A percentile compares a stretch with the other conserved stretches of the same genome.
Conservation (phyloP, 1,140 invertebrate genomes). For the Scaptomyza graminum region DNA sequence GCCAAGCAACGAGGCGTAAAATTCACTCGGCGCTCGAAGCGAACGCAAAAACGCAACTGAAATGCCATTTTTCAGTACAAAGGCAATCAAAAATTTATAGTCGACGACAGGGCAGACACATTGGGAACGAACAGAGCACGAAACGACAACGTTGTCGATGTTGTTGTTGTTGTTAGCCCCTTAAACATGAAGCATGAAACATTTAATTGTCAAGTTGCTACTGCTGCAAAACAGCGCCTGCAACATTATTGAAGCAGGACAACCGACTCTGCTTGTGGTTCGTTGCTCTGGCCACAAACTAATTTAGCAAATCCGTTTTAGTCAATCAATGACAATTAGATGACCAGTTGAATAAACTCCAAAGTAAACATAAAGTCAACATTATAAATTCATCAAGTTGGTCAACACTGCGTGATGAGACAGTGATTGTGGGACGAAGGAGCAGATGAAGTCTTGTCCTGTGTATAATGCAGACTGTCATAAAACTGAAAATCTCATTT, state of each 20-base stretch:
- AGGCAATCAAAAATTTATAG: constrained; percentile 69
- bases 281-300: constrained; percentile 35
- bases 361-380: neutral
- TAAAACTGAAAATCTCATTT: constrained; percentile 74
- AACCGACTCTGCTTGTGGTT: constrained; percentile 25
- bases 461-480: constrained; percentile 58
- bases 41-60: constrained; percentile 57
- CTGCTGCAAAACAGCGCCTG: constrained; percentile 33
- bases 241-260: constrained; percentile 32
- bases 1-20: constrained; percentile 72
- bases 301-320: constrained; percentile 55
- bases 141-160: constrained; percentile 22
- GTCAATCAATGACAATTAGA: constrained; percentile 43
- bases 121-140: constrained; percentile 6
- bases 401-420: neutral
- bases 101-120: constrained; percentile 49
- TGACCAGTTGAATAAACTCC: constrained; percentile 9
- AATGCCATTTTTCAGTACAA: constrained; percentile 63
- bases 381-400: constrained; percentile 19
- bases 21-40: constrained; percentile 62
- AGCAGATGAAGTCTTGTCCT: neutral
- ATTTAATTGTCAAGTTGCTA: constrained; percentile 62
- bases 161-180: constrained; percentile 27
- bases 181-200: constrained; percentile 31
- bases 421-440: neutral